phyloP scores from a whole-genome alignment of 2,888 invertebrate genomes.

The Poecilobothrus nobilitatus region DNA sequence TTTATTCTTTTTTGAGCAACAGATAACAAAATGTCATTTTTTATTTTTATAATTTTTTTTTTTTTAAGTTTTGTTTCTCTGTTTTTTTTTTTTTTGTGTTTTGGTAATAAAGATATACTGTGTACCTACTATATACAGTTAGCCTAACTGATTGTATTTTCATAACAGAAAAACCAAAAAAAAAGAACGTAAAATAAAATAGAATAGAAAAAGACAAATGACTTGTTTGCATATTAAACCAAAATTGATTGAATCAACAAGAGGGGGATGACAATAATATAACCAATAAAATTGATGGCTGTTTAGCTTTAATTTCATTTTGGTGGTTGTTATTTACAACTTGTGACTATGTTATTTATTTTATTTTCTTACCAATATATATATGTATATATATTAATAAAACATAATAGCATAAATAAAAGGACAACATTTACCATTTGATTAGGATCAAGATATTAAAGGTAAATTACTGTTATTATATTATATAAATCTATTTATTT shows the following conservation, averaged over 20 bases:
- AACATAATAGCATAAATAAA: not conserved
- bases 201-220: not conserved
- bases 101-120: too few species aligned
- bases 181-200: too few species aligned
- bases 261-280: not conserved
- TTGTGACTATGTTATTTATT: too few species aligned
- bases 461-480: not conserved
- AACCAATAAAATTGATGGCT: not conserved
- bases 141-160: too few species aligned
- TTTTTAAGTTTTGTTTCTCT: not conserved
- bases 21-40: not conserved
- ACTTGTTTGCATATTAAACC: conserved; percentile 12
- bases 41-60: not conserved
- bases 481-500: not conserved
- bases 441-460: not conserved
- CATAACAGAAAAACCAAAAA: too few species aligned
- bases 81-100: not conserved
- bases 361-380: too few species aligned
- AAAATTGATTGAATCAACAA: conserved; percentile 9
- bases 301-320: not conserved
- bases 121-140: too few species aligned
- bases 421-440: not conserved
- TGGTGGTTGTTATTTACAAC: too few species aligned
- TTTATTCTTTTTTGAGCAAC: not conserved
- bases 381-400: too few species aligned